Conservation (phyloP, 2,113 vertebrate genomes). For the Podilymbus podiceps region DNA sequence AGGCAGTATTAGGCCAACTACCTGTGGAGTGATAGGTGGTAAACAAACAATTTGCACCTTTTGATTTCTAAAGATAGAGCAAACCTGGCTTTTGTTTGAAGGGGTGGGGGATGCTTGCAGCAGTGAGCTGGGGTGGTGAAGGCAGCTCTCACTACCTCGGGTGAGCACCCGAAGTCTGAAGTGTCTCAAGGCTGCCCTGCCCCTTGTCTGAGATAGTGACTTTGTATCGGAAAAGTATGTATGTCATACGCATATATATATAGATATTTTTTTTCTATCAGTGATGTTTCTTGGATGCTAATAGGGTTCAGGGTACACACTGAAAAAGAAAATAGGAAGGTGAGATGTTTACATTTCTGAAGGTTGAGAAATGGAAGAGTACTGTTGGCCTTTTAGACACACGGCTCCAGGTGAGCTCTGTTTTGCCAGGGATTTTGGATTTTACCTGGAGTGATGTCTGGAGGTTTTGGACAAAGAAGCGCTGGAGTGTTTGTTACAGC, state of each 20-base stretch:
- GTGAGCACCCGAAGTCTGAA: neutral
- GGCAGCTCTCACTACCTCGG: neutral
- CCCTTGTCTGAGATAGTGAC: neutral
- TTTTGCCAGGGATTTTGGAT: neutral
- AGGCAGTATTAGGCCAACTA: neutral
- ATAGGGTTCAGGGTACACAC: neutral
- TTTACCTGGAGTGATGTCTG: accelerated
- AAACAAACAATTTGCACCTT: constrained; percentile 41
- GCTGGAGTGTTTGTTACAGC: accelerated
- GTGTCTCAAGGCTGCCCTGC: neutral
- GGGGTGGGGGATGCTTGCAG: neutral
- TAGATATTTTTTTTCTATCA: too few relatives aligned
- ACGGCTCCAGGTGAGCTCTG: neutral
- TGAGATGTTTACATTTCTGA: neutral
- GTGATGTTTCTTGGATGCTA: neutral
- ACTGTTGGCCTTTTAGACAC: neutral
- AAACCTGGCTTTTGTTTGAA: neutral
- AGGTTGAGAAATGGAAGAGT: neutral
- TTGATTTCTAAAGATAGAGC: neutral
- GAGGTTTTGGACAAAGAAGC: neutral
- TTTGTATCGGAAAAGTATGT: accelerated
- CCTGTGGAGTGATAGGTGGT: neutral
- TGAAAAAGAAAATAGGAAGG: neutral
- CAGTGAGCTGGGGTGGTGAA: neutral
- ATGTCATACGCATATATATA: too few relatives aligned